Conservation (phyloP, 2,113 vertebrate species). For the Gopherus evgoodei region DNA sequence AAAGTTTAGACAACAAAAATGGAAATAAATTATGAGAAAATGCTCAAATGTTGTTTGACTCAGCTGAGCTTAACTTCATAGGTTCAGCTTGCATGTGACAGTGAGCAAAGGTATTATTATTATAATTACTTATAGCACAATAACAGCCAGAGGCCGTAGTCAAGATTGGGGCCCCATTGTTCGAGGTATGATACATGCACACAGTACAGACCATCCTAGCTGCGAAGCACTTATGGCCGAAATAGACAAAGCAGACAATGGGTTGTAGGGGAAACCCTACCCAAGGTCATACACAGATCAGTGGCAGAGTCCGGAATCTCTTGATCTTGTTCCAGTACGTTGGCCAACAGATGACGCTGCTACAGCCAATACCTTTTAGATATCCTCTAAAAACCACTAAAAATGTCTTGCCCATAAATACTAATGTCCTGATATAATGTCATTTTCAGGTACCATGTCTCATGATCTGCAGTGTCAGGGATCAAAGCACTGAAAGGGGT, state of each 20-base stretch:
- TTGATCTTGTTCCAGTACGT: no score
- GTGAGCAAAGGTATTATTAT: neutral
- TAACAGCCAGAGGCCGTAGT: neutral
- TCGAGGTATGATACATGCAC: neutral
- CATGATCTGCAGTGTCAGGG: neutral
- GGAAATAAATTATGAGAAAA: neutral
- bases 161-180: neutral
- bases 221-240: neutral
- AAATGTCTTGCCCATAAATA: neutral
- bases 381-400: neutral
- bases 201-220: neutral
- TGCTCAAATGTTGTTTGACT: neutral
- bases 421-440: neutral
- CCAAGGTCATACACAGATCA: neutral
- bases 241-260: neutral
- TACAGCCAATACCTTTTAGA: neutral
- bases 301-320: no score
- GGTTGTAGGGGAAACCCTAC: neutral
- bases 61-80: neutral
- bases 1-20: neutral
- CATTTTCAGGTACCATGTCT: neutral
- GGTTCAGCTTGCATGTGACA: rapidly evolving
- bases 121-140: neutral
- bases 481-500: rapidly evolving
- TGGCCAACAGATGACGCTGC: no score